Base-by-base conservation (phyloP, 2,113 vertebrate genomes). In the Scartelaos histophorus region DNA sequence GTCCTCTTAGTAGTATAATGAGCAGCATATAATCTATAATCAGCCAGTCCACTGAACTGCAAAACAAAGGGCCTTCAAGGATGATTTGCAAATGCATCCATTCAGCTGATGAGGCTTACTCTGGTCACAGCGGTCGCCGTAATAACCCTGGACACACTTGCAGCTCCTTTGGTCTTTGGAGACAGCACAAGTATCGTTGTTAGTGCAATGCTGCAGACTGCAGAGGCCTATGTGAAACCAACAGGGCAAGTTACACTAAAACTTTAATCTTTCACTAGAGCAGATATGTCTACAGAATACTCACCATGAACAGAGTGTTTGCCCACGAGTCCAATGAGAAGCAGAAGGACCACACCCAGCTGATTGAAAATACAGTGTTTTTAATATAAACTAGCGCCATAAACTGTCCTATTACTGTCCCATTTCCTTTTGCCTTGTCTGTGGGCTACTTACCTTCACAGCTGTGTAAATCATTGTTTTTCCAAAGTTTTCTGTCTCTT, bases 121-220 rank as follows among this genome's bases (percentile, higher is more conserved):
- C 88, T 85, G 88, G 61, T 91, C 91, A 76, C 93, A 94, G 0
- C 25, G 61, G 70, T 92, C 88, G 7, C 75, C 85, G 68, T 92
- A 94, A 78, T 83, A 91, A 0, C 88, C 89, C 1, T 6, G 1
- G 15, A 62, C 61, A 38, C 93, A 94, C 34, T 73, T 91, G 87
- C 92, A 94, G 51, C 69, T 80, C 16, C n/a, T 76, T 6, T 67
- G 83, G 81, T 91, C 89, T 19, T 58, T 9, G 0, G 88, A 82
- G 58, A 87, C 56, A 11, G 79, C 10, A 34, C 93, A 94, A 1
- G 35, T 87, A 0, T 60, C 45, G 19, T 11, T 19, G 72, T 93
- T 69, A 0, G 66, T 81, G 56, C 93, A 93, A 1, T 76, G 57
- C 11, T 84, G 68, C 51, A 91, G 71, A 0, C 85, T 80, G 82